Evolutionary conservation across 2,113 vertebrate genomes (phyloP), one percentile per base, ranked within the genome.

Genomic region (Cynopterus brachyotis): DNA sequence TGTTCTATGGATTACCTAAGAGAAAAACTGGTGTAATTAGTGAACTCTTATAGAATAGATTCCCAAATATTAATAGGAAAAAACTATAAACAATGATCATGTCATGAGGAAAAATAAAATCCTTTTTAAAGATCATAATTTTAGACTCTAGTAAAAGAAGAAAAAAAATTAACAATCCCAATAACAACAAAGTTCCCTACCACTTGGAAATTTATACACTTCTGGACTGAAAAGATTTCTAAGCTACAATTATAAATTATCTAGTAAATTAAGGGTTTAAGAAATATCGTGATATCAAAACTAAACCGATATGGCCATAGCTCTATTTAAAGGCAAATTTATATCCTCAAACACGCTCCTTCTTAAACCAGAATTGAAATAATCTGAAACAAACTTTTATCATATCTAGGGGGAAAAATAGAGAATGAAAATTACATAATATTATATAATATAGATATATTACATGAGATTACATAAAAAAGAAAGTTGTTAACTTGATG

Each of bases 251-350:
- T 84, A 69, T 4, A 95, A n/a, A 37, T 67, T 95, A 79, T 26
- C 22, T 57, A 59, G 50, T 45, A 70, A 59, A 45, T 47, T 59
- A 93, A 81, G 32, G 40, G 20, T 50, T 73, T 66, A 26, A 67
- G 81, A 94, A 94, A 89, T 47, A 91, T 4, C n/a, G 37, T 42
- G 42, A 53, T 37, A 83, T 50, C 28, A 90, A 94, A 94, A 89
- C 30, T 64, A 76, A 75, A 30, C 20, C 24, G 13, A 45, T 66
- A 30, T 82, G 9, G 37, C 60, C 69, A 75, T 26, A 79, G 45
- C 47, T 67, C 26, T 79, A 90, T 17, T 78, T 78, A 79, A 24
- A 75, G 35, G 80, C 57, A 75, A 92, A 64, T 84, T 84, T 53
- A 83, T 40, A 73, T 45, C 3, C 79, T 50, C 26, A 19, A 10